Conservation (phyloP, 2,888 invertebrate species). For the Drosophila cracens region DNA sequence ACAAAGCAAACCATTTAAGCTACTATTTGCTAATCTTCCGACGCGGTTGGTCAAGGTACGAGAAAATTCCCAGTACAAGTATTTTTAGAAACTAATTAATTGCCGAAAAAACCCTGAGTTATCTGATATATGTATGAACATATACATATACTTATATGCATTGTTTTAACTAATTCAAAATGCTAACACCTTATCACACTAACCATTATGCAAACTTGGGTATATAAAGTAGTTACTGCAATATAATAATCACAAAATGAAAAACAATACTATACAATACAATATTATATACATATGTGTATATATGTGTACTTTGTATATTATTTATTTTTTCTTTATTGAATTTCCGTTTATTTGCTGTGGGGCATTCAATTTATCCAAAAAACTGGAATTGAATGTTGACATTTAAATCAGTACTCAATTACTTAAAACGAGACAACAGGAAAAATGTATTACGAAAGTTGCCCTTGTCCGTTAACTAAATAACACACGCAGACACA, state of each 20-base stretch:
- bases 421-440: constrained; percentile 67
- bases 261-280: neutral
- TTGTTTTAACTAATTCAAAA: neutral
- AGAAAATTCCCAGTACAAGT: neutral
- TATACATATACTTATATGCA: neutral
- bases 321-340: constrained; percentile 12
- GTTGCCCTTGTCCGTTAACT: constrained; percentile 33
- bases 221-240: neutral
- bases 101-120: neutral
- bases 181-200: neutral
- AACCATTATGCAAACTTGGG: neutral
- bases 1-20: neutral
- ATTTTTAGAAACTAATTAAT: neutral
- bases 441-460: constrained; percentile 24
- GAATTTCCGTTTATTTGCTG: constrained; percentile 30
- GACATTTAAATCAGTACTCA: constrained; percentile 73
- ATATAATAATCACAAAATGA: neutral
- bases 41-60: neutral
- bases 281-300: neutral
- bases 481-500: constrained; percentile 30
- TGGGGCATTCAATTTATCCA: constrained; percentile 20
- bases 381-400: constrained; percentile 53
- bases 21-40: neutral
- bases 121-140: neutral
- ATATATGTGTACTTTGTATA: neutral